Evolutionary conservation across 2,888 invertebrate genomes (phyloP).

Genomic region (Chaetogeoica ovagalla): DNA sequence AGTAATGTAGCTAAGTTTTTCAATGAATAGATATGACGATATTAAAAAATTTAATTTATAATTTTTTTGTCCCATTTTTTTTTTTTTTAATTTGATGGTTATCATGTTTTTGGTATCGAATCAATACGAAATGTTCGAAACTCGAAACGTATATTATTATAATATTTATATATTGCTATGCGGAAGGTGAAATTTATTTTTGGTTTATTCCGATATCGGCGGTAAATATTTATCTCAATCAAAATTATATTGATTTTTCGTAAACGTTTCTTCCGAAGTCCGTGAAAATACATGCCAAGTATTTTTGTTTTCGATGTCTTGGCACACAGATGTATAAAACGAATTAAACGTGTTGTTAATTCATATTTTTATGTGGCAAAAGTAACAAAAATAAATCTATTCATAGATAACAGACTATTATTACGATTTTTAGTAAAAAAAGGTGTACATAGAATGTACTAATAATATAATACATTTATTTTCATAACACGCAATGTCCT

Average conservation of each 20-base stretch:
- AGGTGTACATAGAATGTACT: too few relatives aligned
- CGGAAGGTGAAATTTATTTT: background rate
- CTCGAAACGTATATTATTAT: too few relatives aligned
- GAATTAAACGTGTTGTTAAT: background rate
- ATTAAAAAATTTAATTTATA: too few relatives aligned
- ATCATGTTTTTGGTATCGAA: too few relatives aligned
- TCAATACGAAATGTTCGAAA: too few relatives aligned
- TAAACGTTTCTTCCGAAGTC: background rate
- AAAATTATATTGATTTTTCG: background rate
- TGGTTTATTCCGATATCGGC: background rate
- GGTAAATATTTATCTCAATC: background rate
- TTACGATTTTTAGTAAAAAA: conserved; percentile 3
- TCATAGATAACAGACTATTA: conserved; percentile 29
- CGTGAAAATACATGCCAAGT: conserved; percentile 34
- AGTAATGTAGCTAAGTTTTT: too few relatives aligned
- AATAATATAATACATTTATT: background rate
- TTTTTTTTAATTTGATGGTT: too few relatives aligned
- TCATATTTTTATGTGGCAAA: conserved; percentile 1
- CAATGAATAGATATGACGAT: too few relatives aligned
- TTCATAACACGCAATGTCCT: background rate
- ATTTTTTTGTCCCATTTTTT: too few relatives aligned
- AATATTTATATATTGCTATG: too few relatives aligned
- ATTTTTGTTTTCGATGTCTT: conserved; percentile 21
- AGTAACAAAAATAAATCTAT: conserved; percentile 26
- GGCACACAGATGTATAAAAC: conserved; percentile 3